These are phyloP conservation scores for Mormyrops boulengeri DNA, from an alignment of 2,797 vertebrate genomes.

Conservation along the genomic window DNA sequence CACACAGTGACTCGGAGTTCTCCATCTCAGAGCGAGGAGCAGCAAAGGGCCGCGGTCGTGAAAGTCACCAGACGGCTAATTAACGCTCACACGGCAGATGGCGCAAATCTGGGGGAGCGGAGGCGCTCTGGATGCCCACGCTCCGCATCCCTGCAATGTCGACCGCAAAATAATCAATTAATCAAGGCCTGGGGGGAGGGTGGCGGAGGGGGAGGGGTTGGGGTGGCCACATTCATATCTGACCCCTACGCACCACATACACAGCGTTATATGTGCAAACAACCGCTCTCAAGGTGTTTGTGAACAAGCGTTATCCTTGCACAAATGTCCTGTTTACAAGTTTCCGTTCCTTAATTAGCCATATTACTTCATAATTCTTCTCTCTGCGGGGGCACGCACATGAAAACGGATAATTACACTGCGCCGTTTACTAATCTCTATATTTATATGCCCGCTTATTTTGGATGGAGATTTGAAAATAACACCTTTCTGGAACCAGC, in stretches of 20 bases:
- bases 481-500: neutral
- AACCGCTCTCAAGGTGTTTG: neutral
- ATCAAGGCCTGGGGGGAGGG: conserved; percentile 34
- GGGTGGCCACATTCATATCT: conserved; percentile 36
- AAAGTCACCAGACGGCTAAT: conserved; percentile 25
- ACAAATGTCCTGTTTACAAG: neutral
- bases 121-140: conserved; percentile 34
- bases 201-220: conserved; percentile 41
- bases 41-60: conserved; percentile 26
- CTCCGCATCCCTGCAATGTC: conserved; percentile 44
- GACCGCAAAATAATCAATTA: conserved; percentile 46
- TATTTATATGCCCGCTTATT: conserved; percentile 7
- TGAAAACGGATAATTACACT: conserved; percentile 4
- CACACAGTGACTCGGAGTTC: conserved; percentile 39
- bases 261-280: conserved; percentile 24
- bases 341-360: conserved; percentile 13
- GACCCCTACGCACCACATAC: conserved; percentile 30
- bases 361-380: conserved; percentile 16
- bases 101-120: conserved; percentile 37
- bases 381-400: neutral
- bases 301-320: neutral
- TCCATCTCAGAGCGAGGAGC: conserved; percentile 7
- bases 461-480: conserved; percentile 3
- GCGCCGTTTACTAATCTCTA: neutral
- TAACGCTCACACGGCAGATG: conserved; percentile 45